Conservation (phyloP, 2,888 invertebrate species). For the Cephus spinipes region DNA sequence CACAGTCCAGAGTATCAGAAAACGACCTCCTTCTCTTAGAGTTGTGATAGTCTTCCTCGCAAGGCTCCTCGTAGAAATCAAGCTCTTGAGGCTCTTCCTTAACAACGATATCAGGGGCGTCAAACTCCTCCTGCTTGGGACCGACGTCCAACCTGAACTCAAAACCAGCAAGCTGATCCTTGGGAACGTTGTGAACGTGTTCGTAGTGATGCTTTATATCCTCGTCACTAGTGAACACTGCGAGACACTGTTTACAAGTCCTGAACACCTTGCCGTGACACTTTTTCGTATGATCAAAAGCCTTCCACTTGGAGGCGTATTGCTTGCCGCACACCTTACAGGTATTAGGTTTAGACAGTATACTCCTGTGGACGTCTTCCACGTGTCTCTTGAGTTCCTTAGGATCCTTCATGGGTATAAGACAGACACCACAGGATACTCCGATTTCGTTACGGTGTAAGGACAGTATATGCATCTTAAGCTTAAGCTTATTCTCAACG, state of each 20-base stretch:
- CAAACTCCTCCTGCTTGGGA: slow-evolving; percentile 31
- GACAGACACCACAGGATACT: slow-evolving; percentile 71
- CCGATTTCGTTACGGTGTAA: slow-evolving; percentile 71
- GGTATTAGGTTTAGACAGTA: slow-evolving; percentile 68
- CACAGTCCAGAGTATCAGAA: slow-evolving; percentile 58
- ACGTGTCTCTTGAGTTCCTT: slow-evolving; percentile 71
- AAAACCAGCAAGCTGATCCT: slow-evolving; percentile 58
- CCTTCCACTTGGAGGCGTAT: slow-evolving; percentile 72
- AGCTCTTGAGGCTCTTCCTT: slow-evolving; percentile 60
- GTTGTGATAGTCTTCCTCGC: slow-evolving; percentile 39
- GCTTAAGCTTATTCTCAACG: slow-evolving; percentile 70
- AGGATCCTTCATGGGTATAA: slow-evolving; percentile 70
- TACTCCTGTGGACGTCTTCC: slow-evolving; percentile 67
- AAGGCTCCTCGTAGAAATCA: slow-evolving; percentile 49
- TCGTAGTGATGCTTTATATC: slow-evolving; percentile 69
- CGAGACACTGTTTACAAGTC: slow-evolving; percentile 72
- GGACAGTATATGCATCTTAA: slow-evolving; percentile 72
- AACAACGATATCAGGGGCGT: slow-evolving; percentile 44
- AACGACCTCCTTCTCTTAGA: slow-evolving; percentile 49
- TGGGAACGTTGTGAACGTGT: slow-evolving; percentile 62
- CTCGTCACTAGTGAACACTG: slow-evolving; percentile 70
- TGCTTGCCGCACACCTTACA: slow-evolving; percentile 73
- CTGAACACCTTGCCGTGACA: slow-evolving; percentile 71
- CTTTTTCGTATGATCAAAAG: slow-evolving; percentile 72
- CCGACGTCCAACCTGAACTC: slow-evolving; percentile 53